phyloP scores from a whole-genome alignment of 2,113 vertebrate species.

The Poecile atricapillus region DNA sequence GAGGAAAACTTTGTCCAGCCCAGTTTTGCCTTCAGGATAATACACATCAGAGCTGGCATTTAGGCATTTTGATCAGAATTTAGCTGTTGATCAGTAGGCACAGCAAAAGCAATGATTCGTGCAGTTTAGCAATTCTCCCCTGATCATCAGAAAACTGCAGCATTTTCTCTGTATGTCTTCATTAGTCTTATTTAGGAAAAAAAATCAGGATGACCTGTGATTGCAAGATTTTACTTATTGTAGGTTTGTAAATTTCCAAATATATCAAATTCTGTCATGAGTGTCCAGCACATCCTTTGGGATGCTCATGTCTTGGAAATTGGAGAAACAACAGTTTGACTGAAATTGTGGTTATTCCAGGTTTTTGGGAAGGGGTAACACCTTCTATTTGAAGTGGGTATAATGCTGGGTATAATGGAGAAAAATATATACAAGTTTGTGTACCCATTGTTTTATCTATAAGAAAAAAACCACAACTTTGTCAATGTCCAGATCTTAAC shows the following conservation, averaged over 20 bases:
- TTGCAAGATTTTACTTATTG: neutral
- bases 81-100: neutral
- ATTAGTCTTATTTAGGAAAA: neutral
- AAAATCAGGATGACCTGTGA: neutral
- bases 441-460: neutral
- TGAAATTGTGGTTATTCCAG: neutral
- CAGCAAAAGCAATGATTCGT: neutral
- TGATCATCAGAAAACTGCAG: neutral
- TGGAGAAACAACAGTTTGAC: neutral
- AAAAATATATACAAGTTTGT: neutral
- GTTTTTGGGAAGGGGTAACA: neutral
- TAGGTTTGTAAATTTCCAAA: neutral
- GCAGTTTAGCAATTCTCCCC: neutral
- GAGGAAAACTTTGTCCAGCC: neutral
- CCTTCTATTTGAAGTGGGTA: neutral
- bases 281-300: neutral
- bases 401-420: neutral
- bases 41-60: neutral
- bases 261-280: neutral
- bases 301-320: neutral
- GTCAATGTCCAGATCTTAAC: neutral
- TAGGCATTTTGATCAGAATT: neutral
- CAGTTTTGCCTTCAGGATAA: neutral
- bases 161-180: neutral
- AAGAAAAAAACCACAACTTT: neutral